Evolutionary conservation across 2,797 vertebrate genomes (phyloP).

Genomic region (Chelonia mydas): DNA sequence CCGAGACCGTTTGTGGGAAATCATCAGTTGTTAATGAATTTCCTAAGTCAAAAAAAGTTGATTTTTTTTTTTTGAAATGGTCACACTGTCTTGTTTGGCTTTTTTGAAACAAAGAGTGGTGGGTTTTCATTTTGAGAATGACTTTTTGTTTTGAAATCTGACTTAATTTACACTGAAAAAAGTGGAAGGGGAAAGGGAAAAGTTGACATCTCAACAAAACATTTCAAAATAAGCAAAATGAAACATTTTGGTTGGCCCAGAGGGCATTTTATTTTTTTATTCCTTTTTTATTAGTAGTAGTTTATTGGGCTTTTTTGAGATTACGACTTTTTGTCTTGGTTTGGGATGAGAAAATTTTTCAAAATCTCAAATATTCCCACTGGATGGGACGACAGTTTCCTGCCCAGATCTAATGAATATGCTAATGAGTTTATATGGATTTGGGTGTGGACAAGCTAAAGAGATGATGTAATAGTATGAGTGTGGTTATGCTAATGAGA

Average conservation of each 20-base stretch:
- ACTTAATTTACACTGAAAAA: not conserved
- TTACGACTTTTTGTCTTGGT: not conserved
- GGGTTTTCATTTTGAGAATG: not conserved
- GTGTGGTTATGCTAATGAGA: not conserved
- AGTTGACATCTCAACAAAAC: not conserved
- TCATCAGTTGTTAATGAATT: not conserved
- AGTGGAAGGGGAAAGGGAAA: not conserved
- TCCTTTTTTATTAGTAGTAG: not conserved
- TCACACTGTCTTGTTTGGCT: not conserved
- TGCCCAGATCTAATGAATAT: not conserved
- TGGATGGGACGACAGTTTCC: not conserved
- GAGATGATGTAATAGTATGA: not conserved
- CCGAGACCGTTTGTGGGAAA: not conserved
- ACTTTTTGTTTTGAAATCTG: not conserved
- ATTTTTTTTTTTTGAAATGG: not conserved
- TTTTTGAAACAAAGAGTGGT: not conserved
- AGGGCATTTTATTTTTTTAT: not conserved
- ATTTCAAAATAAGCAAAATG: not conserved
- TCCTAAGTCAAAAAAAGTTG: not conserved
- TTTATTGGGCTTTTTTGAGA: not conserved
- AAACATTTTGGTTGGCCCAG: not conserved
- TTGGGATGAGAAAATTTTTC: not conserved
- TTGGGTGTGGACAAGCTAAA: not conserved
- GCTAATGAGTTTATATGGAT: not conserved
- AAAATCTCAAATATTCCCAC: not conserved